Conservation (phyloP, 2,113 vertebrate genomes). For the Ailurus styani region DNA sequence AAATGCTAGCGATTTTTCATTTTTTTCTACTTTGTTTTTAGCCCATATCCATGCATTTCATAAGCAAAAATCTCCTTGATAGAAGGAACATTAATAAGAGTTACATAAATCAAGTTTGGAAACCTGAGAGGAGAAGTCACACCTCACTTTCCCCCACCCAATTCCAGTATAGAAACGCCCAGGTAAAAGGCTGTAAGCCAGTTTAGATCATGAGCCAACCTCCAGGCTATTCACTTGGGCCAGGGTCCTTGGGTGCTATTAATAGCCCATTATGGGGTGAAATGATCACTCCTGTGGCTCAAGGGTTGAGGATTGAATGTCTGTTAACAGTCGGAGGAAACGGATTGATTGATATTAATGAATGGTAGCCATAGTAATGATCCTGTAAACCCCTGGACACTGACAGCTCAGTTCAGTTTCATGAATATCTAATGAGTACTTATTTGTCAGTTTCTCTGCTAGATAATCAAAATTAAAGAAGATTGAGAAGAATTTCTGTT, state of each 20-base stretch:
- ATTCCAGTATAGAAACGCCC: background rate
- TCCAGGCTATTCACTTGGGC: background rate
- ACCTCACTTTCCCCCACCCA: background rate
- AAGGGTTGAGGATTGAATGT: background rate
- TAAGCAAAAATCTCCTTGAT: background rate
- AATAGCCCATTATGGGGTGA: background rate
- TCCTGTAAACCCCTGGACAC: background rate
- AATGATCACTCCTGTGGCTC: background rate
- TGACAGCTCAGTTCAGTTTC: background rate
- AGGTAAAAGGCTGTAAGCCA: background rate
- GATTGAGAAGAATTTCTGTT: background rate
- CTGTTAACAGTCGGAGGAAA: background rate
- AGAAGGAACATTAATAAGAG: background rate
- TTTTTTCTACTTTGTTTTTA: background rate
- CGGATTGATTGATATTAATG: background rate
- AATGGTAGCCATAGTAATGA: background rate
- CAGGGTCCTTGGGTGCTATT: fast-evolving
- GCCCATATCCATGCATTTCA: background rate
- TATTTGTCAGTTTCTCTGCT: background rate
- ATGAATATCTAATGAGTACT: background rate
- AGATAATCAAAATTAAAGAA: background rate
- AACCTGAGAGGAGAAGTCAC: background rate
- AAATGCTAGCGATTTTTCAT: background rate
- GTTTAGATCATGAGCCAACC: background rate
- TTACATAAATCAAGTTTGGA: background rate